Base-by-base conservation (phyloP, 2,888 invertebrate species). In the Orthosia gothica region DNA sequence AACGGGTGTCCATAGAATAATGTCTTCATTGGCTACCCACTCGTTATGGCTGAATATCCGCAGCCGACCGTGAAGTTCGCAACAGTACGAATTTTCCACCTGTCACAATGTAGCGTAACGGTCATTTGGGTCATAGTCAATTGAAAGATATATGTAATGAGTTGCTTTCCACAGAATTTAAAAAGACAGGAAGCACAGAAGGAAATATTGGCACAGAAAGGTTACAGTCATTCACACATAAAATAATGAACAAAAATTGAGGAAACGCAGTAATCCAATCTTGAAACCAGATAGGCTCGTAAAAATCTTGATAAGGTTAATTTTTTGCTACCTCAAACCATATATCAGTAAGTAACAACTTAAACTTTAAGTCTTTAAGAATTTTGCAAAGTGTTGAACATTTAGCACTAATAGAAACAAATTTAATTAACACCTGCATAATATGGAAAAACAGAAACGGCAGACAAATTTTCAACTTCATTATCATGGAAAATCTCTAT, bases 1-100 rank as follows among this genome's bases (percentile, higher is more conserved):
- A 76, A 71, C 61, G 72, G 73, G 66, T 74, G 69, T 65, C 79
- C 49, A 70, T 74, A 74, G 76, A 73, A 75, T 88, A 87, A 89
- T 84, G 85, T 84, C 88, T 89, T 87, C 76, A 88, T 89, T 86
- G 80, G 76, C 69, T 50, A 67, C 75, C 79, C 80, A 77, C 80
- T 76, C 70, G 76, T 80, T 78, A 79, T 76, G 77, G 83, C 63
- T 65, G 74, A 74, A 78, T 76, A 83, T 84, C 76, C 62, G 70
- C 83, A 83, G 76, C 61, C 74, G 58, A 87, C 79, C 88, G 81
- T 85, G 82, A 86, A 84, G 81, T 79, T 82, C 11, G 75, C 74
- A 59, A 70, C 66, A 74, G 67, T 82, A 78, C 52, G 57, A 75
- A 74, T 70, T 70, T 59, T 59, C 68, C 62, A 54, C 70, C 67